These are phyloP conservation scores for Brachyptera putata DNA, from an alignment of 2,888 invertebrate species.

Conservation along the genomic window DNA sequence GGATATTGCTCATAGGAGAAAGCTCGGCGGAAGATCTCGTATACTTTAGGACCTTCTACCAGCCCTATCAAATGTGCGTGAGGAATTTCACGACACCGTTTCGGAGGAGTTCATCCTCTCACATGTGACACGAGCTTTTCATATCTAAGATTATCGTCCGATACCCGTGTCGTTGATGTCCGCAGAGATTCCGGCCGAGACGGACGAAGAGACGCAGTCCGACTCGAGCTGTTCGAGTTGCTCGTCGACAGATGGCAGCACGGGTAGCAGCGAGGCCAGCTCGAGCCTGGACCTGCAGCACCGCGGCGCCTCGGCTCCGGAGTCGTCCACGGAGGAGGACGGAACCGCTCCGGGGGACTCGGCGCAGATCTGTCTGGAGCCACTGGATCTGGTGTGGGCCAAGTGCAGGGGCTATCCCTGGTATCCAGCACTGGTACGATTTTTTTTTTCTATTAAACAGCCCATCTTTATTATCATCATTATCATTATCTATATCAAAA, in stretches of 20 bases:
- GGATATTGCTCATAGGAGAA: too few species aligned
- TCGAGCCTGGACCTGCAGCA: conserved; percentile 31
- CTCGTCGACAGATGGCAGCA: conserved; percentile 46
- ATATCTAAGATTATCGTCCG: too few species aligned
- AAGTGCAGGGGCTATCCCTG: conserved; percentile 95
- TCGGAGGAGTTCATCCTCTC: too few species aligned
- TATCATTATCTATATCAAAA: too few species aligned
- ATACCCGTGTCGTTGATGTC: too few species aligned
- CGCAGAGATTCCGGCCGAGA: conserved; percentile 42
- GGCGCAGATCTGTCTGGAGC: conserved; percentile 53
- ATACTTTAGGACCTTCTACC: too few species aligned
- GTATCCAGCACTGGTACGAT: conserved; percentile 81
- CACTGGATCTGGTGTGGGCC: conserved; percentile 93
- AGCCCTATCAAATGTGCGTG: too few species aligned
- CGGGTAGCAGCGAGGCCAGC: conserved; percentile 43
- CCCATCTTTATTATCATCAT: too few species aligned
- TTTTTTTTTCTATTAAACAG: too few species aligned
- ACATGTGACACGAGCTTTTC: too few species aligned
- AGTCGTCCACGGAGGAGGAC: conserved; percentile 34
- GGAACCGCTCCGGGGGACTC: conserved; percentile 17
- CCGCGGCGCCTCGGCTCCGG: conserved; percentile 29
- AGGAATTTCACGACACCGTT: too few species aligned
- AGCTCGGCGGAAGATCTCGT: too few species aligned
- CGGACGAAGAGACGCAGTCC: conserved; percentile 45
- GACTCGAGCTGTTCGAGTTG: conserved; percentile 49